Base-by-base conservation (phyloP, 2,797 vertebrate genomes). In the Macropodus opercularis region DNA sequence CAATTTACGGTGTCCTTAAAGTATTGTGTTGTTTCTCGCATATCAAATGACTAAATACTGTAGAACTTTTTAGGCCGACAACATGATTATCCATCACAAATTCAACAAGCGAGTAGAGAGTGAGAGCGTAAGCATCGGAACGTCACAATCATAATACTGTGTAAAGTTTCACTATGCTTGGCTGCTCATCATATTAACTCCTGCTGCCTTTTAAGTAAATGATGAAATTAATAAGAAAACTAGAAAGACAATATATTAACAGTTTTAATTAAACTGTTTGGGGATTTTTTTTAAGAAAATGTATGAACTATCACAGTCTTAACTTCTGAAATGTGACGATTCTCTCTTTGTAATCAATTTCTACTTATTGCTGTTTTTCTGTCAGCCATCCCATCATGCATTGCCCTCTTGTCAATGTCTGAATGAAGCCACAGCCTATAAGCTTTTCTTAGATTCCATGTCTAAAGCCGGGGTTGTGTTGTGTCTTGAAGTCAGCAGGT, bases 51-150 rank as follows among this genome's bases (percentile, higher is more conserved):
- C n/a, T n/a, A n/a, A n/a, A n/a, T n/a, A n/a, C n/a, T n/a, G n/a
- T n/a, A n/a, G n/a, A n/a, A n/a, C n/a, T n/a, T n/a, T n/a, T n/a
- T n/a, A n/a, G n/a, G n/a, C n/a, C n/a, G n/a, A n/a, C n/a, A n/a
- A n/a, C n/a, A n/a, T n/a, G n/a, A n/a, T n/a, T n/a, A n/a, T n/a
- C n/a, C n/a, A n/a, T n/a, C n/a, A n/a, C n/a, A n/a, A n/a, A n/a
- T n/a, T n/a, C n/a, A n/a, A n/a, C n/a, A n/a, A n/a, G n/a, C n/a
- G n/a, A n/a, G n/a, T n/a, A n/a, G n/a, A n/a, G n/a, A n/a, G n/a
- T n/a, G n/a, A n/a, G n/a, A n/a, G n/a, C 23, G 43, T 3, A 13
- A 58, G 42, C 51, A 18, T 61, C 57, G 41, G 34, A 29, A 44
- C 32, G 32, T 32, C 10, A 12, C 10, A 32, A 15, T n/a, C 34